Percentiles rank a stretch among this genome's conserved stretches.
phyloP scores from a whole-genome alignment of 2,888 invertebrate species.

The Himalopsyche japonica region DNA sequence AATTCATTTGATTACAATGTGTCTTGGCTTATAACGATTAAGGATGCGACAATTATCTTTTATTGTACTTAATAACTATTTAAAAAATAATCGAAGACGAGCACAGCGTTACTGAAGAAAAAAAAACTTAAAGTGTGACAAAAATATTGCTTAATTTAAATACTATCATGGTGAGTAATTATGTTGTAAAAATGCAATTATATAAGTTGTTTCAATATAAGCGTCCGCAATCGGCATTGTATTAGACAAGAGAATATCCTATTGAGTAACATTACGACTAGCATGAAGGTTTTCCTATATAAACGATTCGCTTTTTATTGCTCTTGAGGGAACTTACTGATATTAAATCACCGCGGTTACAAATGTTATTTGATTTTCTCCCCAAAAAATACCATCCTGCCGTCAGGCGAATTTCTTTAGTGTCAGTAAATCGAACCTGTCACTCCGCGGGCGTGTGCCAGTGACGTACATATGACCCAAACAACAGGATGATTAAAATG shows the following conservation, averaged over 20 bases:
- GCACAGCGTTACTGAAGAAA: too few relatives aligned
- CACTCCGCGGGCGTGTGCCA: background rate
- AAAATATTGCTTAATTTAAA: too few relatives aligned
- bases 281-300: background rate
- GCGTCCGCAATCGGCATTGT: too few relatives aligned
- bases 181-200: too few relatives aligned
- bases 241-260: background rate
- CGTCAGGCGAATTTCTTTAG: background rate
- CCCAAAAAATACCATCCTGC: background rate
- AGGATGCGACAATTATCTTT: too few relatives aligned
- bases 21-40: too few relatives aligned
- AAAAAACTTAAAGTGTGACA: too few relatives aligned
- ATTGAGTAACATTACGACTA: background rate
- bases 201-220: too few relatives aligned
- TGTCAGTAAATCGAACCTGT: background rate
- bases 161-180: too few relatives aligned
- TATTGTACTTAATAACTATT: too few relatives aligned
- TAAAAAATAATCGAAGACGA: too few relatives aligned
- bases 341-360: background rate
- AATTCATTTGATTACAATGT: too few relatives aligned
- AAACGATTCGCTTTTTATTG: background rate
- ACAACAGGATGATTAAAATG: background rate
- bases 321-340: background rate
- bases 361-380: background rate
- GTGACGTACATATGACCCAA: background rate